Evolutionary conservation across 2,888 invertebrate species (phyloP).

Genomic region (Cephus sareptanus): DNA sequence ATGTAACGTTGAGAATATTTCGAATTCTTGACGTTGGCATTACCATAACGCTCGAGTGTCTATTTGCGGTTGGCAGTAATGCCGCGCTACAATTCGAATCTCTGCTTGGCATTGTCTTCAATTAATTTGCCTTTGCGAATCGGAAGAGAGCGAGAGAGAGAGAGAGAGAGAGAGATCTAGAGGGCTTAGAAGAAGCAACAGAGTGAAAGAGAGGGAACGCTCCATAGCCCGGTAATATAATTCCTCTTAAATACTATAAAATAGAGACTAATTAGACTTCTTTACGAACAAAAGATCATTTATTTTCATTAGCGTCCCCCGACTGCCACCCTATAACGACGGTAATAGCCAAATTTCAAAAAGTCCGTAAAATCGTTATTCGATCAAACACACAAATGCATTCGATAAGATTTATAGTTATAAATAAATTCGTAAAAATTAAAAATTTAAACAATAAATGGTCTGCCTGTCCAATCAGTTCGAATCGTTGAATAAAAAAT

Average conservation of each 20-base stretch:
- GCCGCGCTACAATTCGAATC: background rate
- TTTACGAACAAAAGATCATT: background rate
- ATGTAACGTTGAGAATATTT: background rate
- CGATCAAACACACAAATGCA: background rate
- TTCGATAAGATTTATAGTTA: background rate
- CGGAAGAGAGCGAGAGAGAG: background rate
- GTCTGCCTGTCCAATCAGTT: too few species aligned
- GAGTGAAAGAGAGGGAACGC: background rate
- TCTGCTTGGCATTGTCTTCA: background rate
- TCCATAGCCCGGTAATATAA: background rate
- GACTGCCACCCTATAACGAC: background rate
- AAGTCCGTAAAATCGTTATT: background rate
- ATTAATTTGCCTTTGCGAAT: constrained; percentile 1
- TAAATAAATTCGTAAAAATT: too few species aligned
- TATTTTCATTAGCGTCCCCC: background rate
- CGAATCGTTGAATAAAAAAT: too few species aligned
- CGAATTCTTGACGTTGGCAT: background rate
- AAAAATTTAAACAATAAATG: too few species aligned
- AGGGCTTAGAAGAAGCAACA: background rate
- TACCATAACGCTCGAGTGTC: background rate
- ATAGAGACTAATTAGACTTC: constrained; percentile 3
- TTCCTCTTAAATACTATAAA: constrained; percentile 1
- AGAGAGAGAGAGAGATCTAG: background rate
- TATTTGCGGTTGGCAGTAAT: background rate
- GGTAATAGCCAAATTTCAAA: background rate